Evolutionary conservation across 2,797 vertebrate species (phyloP), one percentile per base, ranked within the genome.

Genomic region (Sylvia borin): DNA sequence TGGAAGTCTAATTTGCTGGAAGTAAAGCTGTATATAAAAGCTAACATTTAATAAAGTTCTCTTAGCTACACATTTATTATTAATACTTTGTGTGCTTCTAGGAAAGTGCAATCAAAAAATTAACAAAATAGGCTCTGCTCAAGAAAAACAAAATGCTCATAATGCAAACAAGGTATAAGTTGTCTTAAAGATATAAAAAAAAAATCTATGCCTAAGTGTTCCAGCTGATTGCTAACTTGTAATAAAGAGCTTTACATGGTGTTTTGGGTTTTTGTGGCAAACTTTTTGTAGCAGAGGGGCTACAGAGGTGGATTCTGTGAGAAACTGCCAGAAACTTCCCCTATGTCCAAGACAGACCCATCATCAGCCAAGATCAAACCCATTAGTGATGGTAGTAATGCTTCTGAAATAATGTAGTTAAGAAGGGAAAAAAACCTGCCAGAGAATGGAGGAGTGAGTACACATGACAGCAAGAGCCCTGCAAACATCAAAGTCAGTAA

Each of bases 351-450:
- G 22, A 54, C 0, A 1, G 19, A 64, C 4, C 19, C 5, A 16
- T 4, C 1, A 8, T 25, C 32, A 27, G 20, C 6, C 27, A 72
- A 71, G 31, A 11, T 5, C 4, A 3, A 61, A 10, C 22, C 26
- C 26, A 85, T 38, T 27, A 51, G 20, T 0, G 0, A 17, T 1
- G 2, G 42, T 29, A 42, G 27, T 5, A 31, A 6, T 9, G 1
- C 9, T 27, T 43, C 31, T n/a, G 10, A 17, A 38, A 48, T 10
- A 38, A 43, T 10, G 5, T 16, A n/a, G 8, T 58, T 54, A 26
- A 4, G 6, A 70, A 47, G 3, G 5, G 5, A 6, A 1, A 31
- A 32, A 42, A 34, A 3, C 5, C 16, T 21, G 26, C 9, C 27
- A 36, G 36, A 68, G 32, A n/a, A 58, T 0, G 1, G 9, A 67